phyloP scores from a whole-genome alignment of 2,888 invertebrate species.

The Timema podura region DNA sequence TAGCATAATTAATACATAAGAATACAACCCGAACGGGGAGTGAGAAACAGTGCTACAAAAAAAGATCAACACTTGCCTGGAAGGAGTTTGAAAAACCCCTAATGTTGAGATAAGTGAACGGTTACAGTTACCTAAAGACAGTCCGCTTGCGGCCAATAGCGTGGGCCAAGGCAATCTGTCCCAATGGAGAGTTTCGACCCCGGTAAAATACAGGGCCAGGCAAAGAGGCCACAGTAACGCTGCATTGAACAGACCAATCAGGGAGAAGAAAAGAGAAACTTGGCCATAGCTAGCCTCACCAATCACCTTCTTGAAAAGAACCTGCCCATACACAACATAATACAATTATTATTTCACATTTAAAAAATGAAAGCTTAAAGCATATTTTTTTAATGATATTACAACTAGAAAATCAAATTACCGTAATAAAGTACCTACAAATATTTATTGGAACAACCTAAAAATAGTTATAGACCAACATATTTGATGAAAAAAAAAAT shows the following conservation, averaged over 20 bases:
- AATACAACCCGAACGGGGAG: too few relatives aligned
- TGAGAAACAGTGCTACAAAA: background rate
- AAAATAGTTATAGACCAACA: too few relatives aligned
- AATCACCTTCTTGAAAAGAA: conserved; percentile 89
- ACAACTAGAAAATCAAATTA: too few relatives aligned
- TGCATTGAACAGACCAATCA: conserved; percentile 84
- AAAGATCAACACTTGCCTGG: background rate
- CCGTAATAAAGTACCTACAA: too few relatives aligned
- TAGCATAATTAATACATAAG: too few relatives aligned
- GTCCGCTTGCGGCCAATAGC: conserved; percentile 72
- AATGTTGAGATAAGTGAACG: background rate
- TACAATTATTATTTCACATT: too few relatives aligned
- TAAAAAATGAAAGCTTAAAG: too few relatives aligned
- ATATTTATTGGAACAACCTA: too few relatives aligned
- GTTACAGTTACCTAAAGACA: conserved; percentile 64
- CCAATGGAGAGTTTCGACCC: conserved; percentile 79
- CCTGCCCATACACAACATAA: conserved; percentile 51
- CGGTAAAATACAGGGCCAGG: conserved; percentile 78
- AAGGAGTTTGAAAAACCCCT: background rate
- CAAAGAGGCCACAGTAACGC: conserved; percentile 89
- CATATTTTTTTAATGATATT: too few relatives aligned
- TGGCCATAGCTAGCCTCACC: conserved; percentile 91
- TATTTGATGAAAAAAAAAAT: too few relatives aligned
- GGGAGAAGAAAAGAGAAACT: conserved; percentile 88
- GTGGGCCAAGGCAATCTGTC: conserved; percentile 84